Evolutionary conservation across 2,113 vertebrate genomes (phyloP), one percentile per base, ranked within the genome.

Genomic region (Xiphias gladius): DNA sequence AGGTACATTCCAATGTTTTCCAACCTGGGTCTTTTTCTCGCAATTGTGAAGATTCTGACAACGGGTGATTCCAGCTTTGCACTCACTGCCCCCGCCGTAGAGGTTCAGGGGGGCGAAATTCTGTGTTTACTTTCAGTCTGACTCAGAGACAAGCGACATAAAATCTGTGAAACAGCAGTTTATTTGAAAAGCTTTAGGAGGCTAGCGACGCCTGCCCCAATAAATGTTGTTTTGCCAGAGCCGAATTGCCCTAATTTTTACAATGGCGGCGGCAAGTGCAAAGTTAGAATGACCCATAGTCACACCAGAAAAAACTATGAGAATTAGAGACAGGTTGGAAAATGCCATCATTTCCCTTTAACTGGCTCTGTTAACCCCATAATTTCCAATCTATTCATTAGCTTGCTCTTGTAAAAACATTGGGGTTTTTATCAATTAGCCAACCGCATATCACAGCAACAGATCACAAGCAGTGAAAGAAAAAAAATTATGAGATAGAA

Each of bases 51-150:
- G 3, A 39, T 39, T 39, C 37, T 39, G 37, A 39, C 9, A 9
- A 39, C 9, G 32, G 32, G 32, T 35, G 3, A 39, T 10, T 5
- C 9, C 7, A 39, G 7, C 9, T 39, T 39, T 39, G 37, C 37
- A 39, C 37, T 10, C 37, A 39, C 37, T 35, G 3, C 3, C 32
- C 6, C 32, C 32, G 32, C 32, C 6, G 6, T 5, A 10, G 37
- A 39, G 37, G 9, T 10, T 39, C 37, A 9, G 37, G 37, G 32
- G n/a, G n/a, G n/a, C n/a, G n/a, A n/a, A n/a, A n/a, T 78, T 35
- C n/a, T 58, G 4, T 61, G 32, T 73, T 73, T 64, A 58, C 52
- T 61, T n/a, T 79, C 71, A 7, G 20, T 54, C 50, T 32, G 35
- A 54, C 57, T 52, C 39, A 39, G 26, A 61, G 24, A 59, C 22